These are phyloP conservation scores for Caenorhabditis angaria DNA, from an alignment of 2,888 invertebrate genomes.

Conservation along the genomic window DNA sequence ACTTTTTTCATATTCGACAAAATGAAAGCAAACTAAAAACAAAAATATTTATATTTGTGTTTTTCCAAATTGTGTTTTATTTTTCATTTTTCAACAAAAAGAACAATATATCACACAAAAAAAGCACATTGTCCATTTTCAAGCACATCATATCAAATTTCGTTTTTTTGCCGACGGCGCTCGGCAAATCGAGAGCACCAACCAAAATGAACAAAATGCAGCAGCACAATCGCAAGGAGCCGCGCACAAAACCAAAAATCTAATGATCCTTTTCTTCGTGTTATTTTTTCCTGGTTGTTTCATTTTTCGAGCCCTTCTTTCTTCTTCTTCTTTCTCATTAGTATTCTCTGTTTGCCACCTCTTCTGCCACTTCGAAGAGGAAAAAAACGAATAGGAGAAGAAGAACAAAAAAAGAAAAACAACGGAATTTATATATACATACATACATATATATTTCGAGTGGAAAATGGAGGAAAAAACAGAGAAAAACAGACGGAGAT, in stretches of 20 bases:
- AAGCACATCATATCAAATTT: conserved; percentile 2
- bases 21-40: too few species aligned
- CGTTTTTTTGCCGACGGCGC: too few species aligned
- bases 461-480: neutral
- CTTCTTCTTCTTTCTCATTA: conserved; percentile 9
- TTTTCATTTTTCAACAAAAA: neutral
- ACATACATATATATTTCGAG: neutral
- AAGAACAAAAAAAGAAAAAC: neutral
- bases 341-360: conserved; percentile 4
- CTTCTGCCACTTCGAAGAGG: neutral
- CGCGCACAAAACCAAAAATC: neutral
- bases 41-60: too few species aligned
- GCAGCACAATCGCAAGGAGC: too few species aligned
- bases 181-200: too few species aligned
- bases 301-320: neutral
- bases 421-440: conserved; percentile 4
- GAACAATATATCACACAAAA: neutral
- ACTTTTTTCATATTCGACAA: too few species aligned
- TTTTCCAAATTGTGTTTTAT: too few species aligned
- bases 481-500: neutral
- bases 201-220: neutral
- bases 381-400: too few species aligned
- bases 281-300: neutral
- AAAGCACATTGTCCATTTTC: neutral
- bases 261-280: neutral